Evolutionary conservation across 1,140 invertebrate species (phyloP).

Genomic region (Steinernema feltiae): DNA sequence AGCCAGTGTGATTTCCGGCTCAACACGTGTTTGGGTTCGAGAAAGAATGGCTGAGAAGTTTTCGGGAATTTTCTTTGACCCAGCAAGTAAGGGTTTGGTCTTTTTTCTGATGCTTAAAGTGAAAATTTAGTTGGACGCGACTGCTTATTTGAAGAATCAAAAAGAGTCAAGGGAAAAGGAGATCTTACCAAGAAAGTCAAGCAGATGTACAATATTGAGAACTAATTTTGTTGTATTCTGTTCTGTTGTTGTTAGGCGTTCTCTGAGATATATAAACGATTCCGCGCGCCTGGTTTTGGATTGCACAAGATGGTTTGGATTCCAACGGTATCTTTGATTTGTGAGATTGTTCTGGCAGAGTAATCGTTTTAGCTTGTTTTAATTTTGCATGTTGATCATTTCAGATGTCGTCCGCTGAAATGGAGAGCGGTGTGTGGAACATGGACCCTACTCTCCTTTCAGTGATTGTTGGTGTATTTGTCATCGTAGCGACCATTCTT

Average conservation of each 20-base stretch:
- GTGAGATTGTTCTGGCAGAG: no score
- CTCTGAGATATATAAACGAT: no score
- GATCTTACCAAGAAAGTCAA: constrained; percentile 40
- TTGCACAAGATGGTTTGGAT: no score
- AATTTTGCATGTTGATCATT: not conserved
- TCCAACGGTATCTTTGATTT: no score
- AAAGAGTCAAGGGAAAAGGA: constrained; percentile 52
- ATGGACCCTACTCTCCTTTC: not conserved
- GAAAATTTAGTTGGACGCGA: constrained; percentile 49
- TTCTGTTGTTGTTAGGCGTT: not conserved
- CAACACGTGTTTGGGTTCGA: constrained; percentile 50
- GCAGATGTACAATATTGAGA: constrained; percentile 34
- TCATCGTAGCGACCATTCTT: not conserved
- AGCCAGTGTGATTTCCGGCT: constrained; percentile 50
- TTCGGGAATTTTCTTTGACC: constrained; percentile 50
- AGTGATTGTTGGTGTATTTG: not conserved
- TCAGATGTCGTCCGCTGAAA: not conserved
- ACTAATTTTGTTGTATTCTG: not conserved
- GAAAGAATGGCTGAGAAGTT: constrained; percentile 47
- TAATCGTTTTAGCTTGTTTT: no score
- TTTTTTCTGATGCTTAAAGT: not conserved
- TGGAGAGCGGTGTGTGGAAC: not conserved
- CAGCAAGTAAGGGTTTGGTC: constrained; percentile 44
- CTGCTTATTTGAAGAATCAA: constrained; percentile 51
- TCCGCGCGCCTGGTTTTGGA: no score